Conservation (phyloP, 2,888 invertebrate genomes). For the Colletes collaris region DNA sequence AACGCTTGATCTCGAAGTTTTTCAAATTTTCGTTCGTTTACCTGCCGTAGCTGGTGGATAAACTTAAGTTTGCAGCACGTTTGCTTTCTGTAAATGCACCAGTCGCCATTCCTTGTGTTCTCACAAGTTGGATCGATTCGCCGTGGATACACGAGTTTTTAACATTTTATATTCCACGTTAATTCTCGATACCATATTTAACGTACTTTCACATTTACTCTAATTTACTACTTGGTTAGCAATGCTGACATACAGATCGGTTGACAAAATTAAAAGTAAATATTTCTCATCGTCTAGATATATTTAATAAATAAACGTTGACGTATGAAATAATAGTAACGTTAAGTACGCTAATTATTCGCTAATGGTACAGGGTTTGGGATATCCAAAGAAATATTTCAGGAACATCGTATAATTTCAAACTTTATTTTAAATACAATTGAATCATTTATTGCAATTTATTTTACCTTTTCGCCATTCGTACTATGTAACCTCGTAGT, state of each 20-base stretch:
- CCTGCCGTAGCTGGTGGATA: constrained; percentile 76
- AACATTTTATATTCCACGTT: neutral
- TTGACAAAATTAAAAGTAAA: no score
- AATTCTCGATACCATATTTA: no score
- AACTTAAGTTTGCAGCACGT: constrained; percentile 69
- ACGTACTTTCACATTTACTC: no score
- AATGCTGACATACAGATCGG: no score
- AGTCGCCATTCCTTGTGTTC: constrained; percentile 70
- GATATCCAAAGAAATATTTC: no score
- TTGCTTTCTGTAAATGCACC: constrained; percentile 69
- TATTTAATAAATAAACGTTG: no score
- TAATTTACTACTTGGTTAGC: no score
- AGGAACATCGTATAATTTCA: neutral
- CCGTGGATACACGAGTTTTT: constrained; percentile 38
- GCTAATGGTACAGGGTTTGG: neutral
- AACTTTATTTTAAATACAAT: neutral
- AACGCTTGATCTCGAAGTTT: neutral
- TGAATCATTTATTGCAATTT: neutral
- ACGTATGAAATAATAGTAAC: no score
- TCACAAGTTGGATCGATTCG: constrained; percentile 70
- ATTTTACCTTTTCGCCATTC: constrained; percentile 44
- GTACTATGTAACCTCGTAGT: neutral
- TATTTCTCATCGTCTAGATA: no score
- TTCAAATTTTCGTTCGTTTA: constrained; percentile 41
- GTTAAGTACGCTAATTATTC: no score